Base-by-base conservation (phyloP, 2,797 vertebrate species). In the Chromobotia macracanthus region DNA sequence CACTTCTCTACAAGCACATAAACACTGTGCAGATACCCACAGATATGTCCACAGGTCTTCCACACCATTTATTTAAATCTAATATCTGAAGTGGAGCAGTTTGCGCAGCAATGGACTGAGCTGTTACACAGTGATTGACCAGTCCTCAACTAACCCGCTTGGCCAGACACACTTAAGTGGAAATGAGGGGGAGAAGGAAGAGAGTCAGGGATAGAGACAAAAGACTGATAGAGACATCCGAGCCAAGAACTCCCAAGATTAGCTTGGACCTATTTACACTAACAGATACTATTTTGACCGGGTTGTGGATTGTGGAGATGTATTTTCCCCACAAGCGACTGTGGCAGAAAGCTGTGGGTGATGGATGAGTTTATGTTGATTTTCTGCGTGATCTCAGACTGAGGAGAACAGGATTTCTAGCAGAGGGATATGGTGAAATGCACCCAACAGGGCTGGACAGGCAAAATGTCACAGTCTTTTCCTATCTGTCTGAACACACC, bases 341-440 rank as follows among this genome's bases (percentile, higher is more conserved):
- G 66, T 71, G 67, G 66, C 70, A 82, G 50, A 16, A 16, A 60
- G 48, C 25, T 64, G 48, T 50, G 38, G 35, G 71, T 65, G 81
- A 83, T 79, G 83, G 80, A 83, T 79, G 81, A 70, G 31, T 65
- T 64, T 77, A 50, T 63, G 66, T 68, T 77, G 56, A 70, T 61
- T 63, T 51, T 72, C 25, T 23, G 51, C 72, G 65, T 31, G 21
- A 58, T 66, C 50, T 70, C n/a, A 18, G 12, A 13, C 46, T 28
- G 55, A 82, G 55, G 38, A 12, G 41, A 78, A 63, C 28, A 58
- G 66, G 35, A n/a, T n/a, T n/a, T n/a, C n/a, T n/a, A n/a, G 53
- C 65, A 60, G 8, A 13, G 5, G 6, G 56, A 80, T 3, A 41
- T 58, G 31, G 28, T 74, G 64, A 50, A 72, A 38, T 72, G 56